These are phyloP conservation scores for Corythoichthys intestinalis DNA, from an alignment of 2,113 vertebrate species.

Conservation along the genomic window DNA sequence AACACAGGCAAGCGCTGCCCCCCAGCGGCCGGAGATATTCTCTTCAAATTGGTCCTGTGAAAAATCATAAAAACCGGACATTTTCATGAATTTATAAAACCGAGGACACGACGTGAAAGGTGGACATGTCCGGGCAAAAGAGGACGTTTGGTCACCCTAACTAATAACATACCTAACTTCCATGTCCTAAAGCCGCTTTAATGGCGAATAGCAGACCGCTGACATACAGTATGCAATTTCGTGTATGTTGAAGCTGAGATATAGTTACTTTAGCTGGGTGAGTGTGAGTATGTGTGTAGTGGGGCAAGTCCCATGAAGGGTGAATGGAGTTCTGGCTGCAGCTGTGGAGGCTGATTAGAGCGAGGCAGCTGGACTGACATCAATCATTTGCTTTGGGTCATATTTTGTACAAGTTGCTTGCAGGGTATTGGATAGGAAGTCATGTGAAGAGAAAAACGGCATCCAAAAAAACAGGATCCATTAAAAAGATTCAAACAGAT, in stretches of 20 bases:
- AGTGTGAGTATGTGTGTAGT: not conserved
- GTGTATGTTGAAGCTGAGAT: constrained; percentile 37
- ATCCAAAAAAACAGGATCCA: not conserved
- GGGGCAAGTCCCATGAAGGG: constrained; percentile 23
- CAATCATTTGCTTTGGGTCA: constrained; percentile 30
- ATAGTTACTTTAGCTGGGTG: not conserved
- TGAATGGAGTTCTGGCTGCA: constrained; percentile 43
- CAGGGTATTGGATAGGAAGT: constrained; percentile 13
- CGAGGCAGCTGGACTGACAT: constrained; percentile 42
- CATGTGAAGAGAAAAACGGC: not conserved
- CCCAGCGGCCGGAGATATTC: too few species aligned
- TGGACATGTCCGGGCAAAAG: too few species aligned
- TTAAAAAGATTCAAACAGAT: not conserved
- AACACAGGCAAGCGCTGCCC: too few species aligned
- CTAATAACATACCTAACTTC: not conserved
- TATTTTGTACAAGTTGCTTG: constrained; percentile 10
- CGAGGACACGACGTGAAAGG: too few species aligned
- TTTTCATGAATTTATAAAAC: too few species aligned
- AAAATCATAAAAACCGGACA: too few species aligned
- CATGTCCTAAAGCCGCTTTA: not conserved
- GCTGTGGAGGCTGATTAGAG: constrained; percentile 39
- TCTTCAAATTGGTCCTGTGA: too few species aligned
- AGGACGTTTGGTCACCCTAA: too few species aligned
- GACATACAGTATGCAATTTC: constrained; percentile 28
- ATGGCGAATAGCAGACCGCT: constrained; percentile 44